Conservation (phyloP, 1,140 invertebrate species). For the Anastrepha obliqua region DNA sequence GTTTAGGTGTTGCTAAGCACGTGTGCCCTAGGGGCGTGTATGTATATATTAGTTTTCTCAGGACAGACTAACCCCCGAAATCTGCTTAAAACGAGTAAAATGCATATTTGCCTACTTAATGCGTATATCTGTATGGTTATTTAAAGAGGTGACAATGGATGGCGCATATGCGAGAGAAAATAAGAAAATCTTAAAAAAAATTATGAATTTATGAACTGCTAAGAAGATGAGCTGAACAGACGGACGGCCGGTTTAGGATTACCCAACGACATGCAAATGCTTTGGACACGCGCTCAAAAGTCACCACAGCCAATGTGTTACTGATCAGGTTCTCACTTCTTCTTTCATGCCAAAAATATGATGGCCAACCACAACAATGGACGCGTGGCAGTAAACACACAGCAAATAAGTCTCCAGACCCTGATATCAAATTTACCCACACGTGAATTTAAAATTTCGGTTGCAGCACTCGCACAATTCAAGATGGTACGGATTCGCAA, state of each 20-base stretch:
- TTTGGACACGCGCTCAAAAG: slow-evolving; percentile 30
- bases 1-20: slow-evolving; percentile 24
- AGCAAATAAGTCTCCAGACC: not conserved
- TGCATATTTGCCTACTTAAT: slow-evolving; percentile 32
- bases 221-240: not conserved
- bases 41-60: slow-evolving; percentile 5
- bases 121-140: not conserved
- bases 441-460: not conserved
- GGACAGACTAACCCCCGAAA: not conserved
- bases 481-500: slow-evolving; percentile 11
- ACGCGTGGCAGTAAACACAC: slow-evolving; percentile 36
- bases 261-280: slow-evolving; percentile 11
- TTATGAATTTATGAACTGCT: not conserved
- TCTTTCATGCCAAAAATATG: not conserved
- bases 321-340: slow-evolving; percentile 25
- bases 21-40: slow-evolving; percentile 2
- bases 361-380: slow-evolving; percentile 2
- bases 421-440: slow-evolving; percentile 27
- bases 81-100: slow-evolving; percentile 36
- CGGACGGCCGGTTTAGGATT: slow-evolving; percentile 14
- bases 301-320: slow-evolving; percentile 28
- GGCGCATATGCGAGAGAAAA: not conserved
- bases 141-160: slow-evolving; percentile 42
- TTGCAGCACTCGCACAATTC: not conserved
- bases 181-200: not conserved